phyloP scores from a whole-genome alignment of 2,113 vertebrate genomes.

The Dasypus novemcinctus region DNA sequence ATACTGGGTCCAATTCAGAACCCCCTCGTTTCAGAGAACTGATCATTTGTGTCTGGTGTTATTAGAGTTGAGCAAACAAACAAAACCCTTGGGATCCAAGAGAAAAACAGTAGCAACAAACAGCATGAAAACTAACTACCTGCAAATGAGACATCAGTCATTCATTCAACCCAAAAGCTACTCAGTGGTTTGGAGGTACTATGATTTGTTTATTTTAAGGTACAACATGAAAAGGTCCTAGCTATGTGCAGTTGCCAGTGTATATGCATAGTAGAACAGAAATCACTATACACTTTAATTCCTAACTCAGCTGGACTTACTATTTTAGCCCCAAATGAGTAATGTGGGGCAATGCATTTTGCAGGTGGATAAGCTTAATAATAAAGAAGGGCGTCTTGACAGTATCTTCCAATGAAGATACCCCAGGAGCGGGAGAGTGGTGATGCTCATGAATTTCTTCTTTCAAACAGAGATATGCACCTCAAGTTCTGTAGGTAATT shows the following conservation, averaged over 20 bases:
- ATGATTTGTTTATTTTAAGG: not conserved
- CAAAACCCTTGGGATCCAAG: not conserved
- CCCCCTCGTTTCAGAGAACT: constrained; percentile 8
- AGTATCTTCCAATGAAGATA: constrained; percentile 52
- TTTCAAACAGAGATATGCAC: constrained; percentile 67
- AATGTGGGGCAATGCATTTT: too few relatives aligned
- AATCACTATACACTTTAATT: not conserved
- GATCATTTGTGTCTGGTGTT: constrained; percentile 34
- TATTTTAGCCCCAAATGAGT: too few relatives aligned
- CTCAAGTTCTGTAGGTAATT: constrained; percentile 67
- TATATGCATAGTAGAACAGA: not conserved
- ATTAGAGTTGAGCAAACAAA: constrained; percentile 44
- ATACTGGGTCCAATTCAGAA: not conserved
- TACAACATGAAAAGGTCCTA: constrained; percentile 8
- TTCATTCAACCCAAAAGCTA: constrained; percentile 5
- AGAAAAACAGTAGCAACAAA: constrained; percentile 46
- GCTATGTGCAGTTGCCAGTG: not conserved
- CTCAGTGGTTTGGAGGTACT: not conserved
- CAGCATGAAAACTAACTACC: constrained; percentile 7
- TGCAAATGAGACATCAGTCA: not conserved
- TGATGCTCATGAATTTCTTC: not conserved
- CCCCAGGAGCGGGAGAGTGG: not conserved
- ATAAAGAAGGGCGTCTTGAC: constrained; percentile 15
- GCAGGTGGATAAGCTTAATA: constrained; percentile 49
- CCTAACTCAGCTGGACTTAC: constrained; percentile 30